Evolutionary conservation across 2,797 vertebrate species (phyloP), one percentile per base, ranked within the genome.

Genomic region (Helarctos malayanus): DNA sequence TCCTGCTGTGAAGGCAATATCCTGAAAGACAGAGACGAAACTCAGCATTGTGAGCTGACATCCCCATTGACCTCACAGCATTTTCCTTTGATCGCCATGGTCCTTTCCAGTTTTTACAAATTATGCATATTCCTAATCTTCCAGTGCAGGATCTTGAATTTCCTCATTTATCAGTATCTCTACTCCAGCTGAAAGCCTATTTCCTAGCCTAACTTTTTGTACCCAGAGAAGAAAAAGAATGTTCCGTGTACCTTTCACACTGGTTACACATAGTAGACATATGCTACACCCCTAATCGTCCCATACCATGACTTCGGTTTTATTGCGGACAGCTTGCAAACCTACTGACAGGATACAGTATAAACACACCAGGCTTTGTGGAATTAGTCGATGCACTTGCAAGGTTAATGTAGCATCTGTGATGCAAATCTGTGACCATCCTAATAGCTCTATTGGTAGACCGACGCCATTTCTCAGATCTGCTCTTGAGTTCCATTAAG

Each of bases 331-430:
- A 94, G 96, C 89, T 98, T 52, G 0, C 84, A 98, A 97, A 96
- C 35, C 85, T 96, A 97, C 97, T 98, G 97, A 94, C 63, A 95
- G 94, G 76, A 95, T 95, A 97, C 87, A 97, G 65, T 38, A 92
- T 88, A 98, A 97, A 92, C 97, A 97, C 80, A 96, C 98, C 98
- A 98, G 15, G 41, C 92, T 97, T 95, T 93, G 78, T 92, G 80
- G 80, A 95, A 97, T 94, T 97, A 97, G 96, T 96, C 94, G 59
- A 86, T 97, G 52, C 93, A 95, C 89, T 94, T 84, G 89, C 79
- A 97, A 98, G 93, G 97, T 98, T 98, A 97, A 98, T 97, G 95
- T 52, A 97, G 97, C 94, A 98, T 97, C 94, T 98, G 93, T 7
- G 23, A 97, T 98, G 92, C 91, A 98, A 97, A 97, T 97, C 97